Base-by-base conservation (phyloP, 2,888 invertebrate species). In the Unio pictorum region DNA sequence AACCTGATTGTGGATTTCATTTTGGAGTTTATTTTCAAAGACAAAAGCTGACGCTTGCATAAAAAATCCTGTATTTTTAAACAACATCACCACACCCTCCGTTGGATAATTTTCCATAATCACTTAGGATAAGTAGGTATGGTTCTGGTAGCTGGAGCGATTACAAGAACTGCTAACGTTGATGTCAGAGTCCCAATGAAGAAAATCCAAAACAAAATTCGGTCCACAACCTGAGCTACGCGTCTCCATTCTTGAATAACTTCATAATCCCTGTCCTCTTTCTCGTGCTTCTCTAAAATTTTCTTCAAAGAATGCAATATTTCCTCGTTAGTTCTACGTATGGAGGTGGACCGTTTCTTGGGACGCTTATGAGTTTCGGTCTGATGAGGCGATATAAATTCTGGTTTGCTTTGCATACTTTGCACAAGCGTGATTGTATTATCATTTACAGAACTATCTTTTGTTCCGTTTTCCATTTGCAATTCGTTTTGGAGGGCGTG, bases 181-280 rank as follows among this genome's bases (percentile, higher is more conserved):
- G 92, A 91, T 57, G 89, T 80, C n/a, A 91, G 80, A 1, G 92
- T 92, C 30, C 91, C 90, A 23, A 91, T 70, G 26, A 92, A 88
- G 82, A 92, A 92, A 58, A 92, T 87, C 91, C 92, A 92, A 86
- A 92, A 92, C 34, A 92, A 88, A 64, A 92, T 88, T 61, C 91
- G 84, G 82, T 92, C 92, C 34, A 92, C 90, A 61, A 90, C 89
- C 75, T 91, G 90, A 6, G 92, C 92, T 30, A 92, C 89, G 61
- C 91, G 89, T 55, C 92, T 83, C 92, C 92, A 92, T 79, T 92
- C 92, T 73, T 91, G 90, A 54, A 91, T 89, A 58, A 91, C 84
- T 65, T 89, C 86, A 75, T 90, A 90, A 71, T 91, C 88, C 26
- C 71, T 74, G 63, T 89, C 89, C 58, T 89, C 89, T 8, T 78